Base-by-base conservation (phyloP, 35 echinoderm and acorn worm species). In the Heliocidaris erythrogramma region DNA sequence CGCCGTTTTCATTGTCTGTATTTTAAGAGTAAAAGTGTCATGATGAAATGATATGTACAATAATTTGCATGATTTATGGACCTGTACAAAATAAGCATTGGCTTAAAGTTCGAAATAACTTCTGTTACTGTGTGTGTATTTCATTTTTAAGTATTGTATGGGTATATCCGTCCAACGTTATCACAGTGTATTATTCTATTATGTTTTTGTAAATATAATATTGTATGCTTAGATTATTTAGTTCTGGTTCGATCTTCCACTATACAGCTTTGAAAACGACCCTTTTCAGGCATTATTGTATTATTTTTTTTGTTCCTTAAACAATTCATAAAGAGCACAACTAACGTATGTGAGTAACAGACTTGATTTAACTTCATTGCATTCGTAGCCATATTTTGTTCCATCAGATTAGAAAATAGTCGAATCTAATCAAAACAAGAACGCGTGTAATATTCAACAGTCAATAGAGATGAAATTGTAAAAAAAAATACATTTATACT, bases 201-300 rank as follows among this genome's bases (percentile, higher is more conserved):
- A 78, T 7, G 18, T 78, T 21, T 27, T 21, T 78, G 65, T 78
- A 78, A 78, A 78, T 78, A 78, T 78, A 5, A 69, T 78, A 78
- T 78, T 27, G 65, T 78, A 78, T 78, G 65, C 65, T 78, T 78
- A 78, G 65, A 78, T 27, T 78, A 78, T 78, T 78, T n/a, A 78
- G 65, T 27, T 78, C 18, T 78, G 18, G 65, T 78, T 78, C n/a
- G 65, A 78, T 78, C 65, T 78, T 78, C 65, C 65, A 78, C 18
- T 78, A 4, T 27, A n/a, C n/a, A 18, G 18, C 65, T 78, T 27
- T 27, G 65, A 27, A n/a, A 78, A 78, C 7, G 65, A n/a, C 27
- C 5, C 65, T 78, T 18, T 13, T 10, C 52, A 10, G 9, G 14
- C 52, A 13, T 18, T 4, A 24, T 78, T 78, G 18, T 78, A 78